Evolutionary conservation across 1,140 invertebrate genomes (phyloP), one percentile per base, ranked within the genome.

Genomic region (Drosophila navojoa): DNA sequence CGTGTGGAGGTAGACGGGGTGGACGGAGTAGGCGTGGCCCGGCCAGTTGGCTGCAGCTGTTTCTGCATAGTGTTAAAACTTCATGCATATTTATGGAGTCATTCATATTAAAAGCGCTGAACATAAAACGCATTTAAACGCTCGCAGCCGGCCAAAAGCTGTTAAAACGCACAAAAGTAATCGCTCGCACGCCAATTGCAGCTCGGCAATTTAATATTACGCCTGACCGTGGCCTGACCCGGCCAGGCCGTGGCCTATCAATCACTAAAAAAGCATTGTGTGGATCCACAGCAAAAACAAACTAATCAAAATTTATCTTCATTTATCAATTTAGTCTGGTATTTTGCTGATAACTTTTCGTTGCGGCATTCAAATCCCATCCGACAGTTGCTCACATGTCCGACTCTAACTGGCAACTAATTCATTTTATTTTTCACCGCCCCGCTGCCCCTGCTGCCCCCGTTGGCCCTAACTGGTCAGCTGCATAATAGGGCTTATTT

Each of bases 71-170:
- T 89, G 84, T 89, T 89, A 89, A 89, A 89, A 84, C 79, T 89
- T 89, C 84, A 89, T 89, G 84, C 84, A 89, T 89, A 89, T 89
- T 89, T 89, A 89, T 89, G 84, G 84, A 80, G 71, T 89, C 84
- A 89, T 89, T 89, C 84, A 89, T 89, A 89, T 89, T 89, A 89
- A 89, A 87, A 74, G 61, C 73, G 84, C 55, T 77, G 62, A 77
- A 66, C 59, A 87, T 44, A 64, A 81, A 85, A 89, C 84, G 84
- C 84, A 79, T 89, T 86, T 82, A 87, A 89, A 77, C 58, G 82
- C 75, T 71, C 47, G 19, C 45, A 44, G 54, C n/a, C n/a, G 38
- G 55, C 64, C 40, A 61, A 66, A n/a, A 69, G 64, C 60, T 55
- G 44, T 50, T 61, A 63, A 62, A 53, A 62, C 16, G 44, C 38